Base-by-base conservation (phyloP, 2,113 vertebrate species). In the Emberiza fucata region DNA sequence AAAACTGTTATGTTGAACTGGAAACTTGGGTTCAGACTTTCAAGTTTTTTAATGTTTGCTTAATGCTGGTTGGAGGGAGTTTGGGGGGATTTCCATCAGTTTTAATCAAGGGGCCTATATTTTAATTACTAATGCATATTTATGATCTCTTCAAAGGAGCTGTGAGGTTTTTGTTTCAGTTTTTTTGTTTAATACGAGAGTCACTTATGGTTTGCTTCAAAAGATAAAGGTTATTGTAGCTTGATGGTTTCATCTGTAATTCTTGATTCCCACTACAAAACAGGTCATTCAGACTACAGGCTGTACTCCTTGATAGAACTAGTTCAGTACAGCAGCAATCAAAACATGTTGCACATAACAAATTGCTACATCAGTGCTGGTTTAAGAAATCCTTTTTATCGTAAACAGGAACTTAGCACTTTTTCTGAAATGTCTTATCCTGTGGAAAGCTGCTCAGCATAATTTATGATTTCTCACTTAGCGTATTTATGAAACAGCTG, bases 41-140 rank as follows among this genome's bases (percentile, higher is more conserved):
- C 29, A 90, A 78, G 82, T 81, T 92, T 88, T 54, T 90, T 63
- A 69, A 40, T 60, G 44, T 81, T 88, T 23, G 0, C 71, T 81
- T 83, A 54, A 56, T 70, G 45, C 44, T 85, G 15, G 14, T 23
- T 53, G 5, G 12, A 68, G 47, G 5, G 15, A 72, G 4, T 29
- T 60, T 35, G 76, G 86, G 94, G 85, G 75, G 42, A 90, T 95
- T 95, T 94, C 88, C 88, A 17, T 29, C 25, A 45, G 9, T 84
- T 92, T 88, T 81, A 64, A 81, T 92, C 69, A 76, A 81, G n/a
- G 12, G 4, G 4, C 75, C 40, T 87, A 16, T 40, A 28, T 65
- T 92, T 95, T 68, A 71, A 68, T 88, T 89, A 44, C 25, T 84
- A 60, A 69, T 92, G 48, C n/a, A 53, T 95, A 81, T 79, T 96